Evolutionary conservation across 2,113 vertebrate genomes (phyloP), one percentile per base, ranked within the genome.

Genomic region (Apteryx owenii): DNA sequence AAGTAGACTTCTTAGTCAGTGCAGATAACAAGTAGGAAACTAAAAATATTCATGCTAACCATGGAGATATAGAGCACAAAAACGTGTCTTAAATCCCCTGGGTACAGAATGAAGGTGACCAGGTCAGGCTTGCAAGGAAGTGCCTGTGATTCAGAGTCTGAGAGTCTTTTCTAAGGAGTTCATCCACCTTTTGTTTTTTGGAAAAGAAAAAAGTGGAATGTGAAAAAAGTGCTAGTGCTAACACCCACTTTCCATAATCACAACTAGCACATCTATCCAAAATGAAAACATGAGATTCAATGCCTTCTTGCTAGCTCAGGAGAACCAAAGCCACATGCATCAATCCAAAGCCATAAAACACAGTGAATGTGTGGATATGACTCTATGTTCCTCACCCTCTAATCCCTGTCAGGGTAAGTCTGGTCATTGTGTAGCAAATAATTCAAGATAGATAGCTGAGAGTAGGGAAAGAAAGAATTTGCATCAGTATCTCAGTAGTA

Each of bases 201-300:
- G n/a, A 11, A 3, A 10, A 8, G 1, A 8, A 48, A 38, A 31
- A 61, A 15, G 3, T 16, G 3, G 20, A 56, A 44, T 38, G 7
- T 51, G 25, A 40, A 53, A 81, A 42, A 40, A 40, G 6, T 60
- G 7, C 50, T 51, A 60, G 25, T 71, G 14, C 83, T 33, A 60
- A 38, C 38, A 28, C 31, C 33, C 15, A n/a, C 7, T 66, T 79
- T 40, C 44, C 20, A n/a, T 31, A 31, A 38, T 17, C 78, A 65
- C 7, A 58, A 13, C 28, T 21, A 46, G 12, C 11, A 73, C 4
- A 48, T 2, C 3, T 31, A 13, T 14, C 0, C 1, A 78, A 82
- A 94, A 73, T 50, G 48, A 83, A 21, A 10, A 66, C 81, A 26
- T 54, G 20, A 78, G 29, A 36, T 72, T 66, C 21, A 61, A 28